phyloP scores from a whole-genome alignment of 2,888 invertebrate genomes.

The Gastracanthus pulcherrimus region DNA sequence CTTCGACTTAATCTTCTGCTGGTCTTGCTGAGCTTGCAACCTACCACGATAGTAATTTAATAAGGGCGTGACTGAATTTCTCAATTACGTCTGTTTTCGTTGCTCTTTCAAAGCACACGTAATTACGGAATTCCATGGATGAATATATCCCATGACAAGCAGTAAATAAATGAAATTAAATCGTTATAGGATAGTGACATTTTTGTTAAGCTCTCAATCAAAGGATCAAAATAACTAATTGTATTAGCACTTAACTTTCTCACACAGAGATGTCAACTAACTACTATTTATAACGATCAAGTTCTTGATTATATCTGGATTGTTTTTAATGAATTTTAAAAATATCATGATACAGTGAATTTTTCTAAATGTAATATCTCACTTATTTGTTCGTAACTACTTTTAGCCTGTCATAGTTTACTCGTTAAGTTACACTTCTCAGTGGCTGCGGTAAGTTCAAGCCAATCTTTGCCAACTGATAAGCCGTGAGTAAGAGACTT shows the following conservation, averaged over 20 bases:
- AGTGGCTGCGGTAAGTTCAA: neutral
- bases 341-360: too few species aligned
- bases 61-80: constrained; percentile 15
- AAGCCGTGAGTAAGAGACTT: neutral
- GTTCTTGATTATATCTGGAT: too few species aligned
- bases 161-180: too few species aligned
- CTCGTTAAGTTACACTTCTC: neutral
- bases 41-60: constrained; percentile 10
- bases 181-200: too few species aligned
- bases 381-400: neutral
- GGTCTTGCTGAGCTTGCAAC: neutral
- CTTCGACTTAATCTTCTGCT: neutral
- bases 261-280: too few species aligned
- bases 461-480: neutral
- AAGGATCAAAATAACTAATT: too few species aligned
- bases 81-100: neutral
- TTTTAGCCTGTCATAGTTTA: neutral
- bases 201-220: too few species aligned
- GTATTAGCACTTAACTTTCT: too few species aligned
- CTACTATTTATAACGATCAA: too few species aligned
- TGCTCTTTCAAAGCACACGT: neutral
- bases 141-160: too few species aligned
- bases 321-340: too few species aligned
- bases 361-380: neutral
- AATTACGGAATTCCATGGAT: too few species aligned